These are phyloP conservation scores for Laothoe populi DNA, from an alignment of 2,888 invertebrate species.

Conservation along the genomic window DNA sequence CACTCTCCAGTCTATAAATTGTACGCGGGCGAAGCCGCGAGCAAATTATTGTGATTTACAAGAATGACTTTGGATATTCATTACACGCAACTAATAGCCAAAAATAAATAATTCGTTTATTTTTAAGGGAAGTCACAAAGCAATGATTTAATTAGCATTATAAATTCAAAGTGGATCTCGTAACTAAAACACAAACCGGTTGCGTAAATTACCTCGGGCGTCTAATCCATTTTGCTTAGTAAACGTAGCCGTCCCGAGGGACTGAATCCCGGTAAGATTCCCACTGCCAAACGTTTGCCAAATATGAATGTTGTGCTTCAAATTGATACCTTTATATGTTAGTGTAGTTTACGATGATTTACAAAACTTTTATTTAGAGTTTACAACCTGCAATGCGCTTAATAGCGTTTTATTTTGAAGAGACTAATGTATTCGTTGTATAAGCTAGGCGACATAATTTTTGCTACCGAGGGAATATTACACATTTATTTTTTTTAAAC, in stretches of 20 bases:
- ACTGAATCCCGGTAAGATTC: conserved; percentile 22
- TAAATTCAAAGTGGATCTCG: conserved; percentile 17
- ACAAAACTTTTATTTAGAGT: conserved; percentile 22
- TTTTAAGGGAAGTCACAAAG: neutral
- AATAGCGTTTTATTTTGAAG: too few species aligned
- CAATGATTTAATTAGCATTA: conserved; percentile 20
- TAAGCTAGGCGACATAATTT: neutral
- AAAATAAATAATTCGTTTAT: neutral
- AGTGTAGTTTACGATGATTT: conserved; percentile 14
- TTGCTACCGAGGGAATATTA: too few species aligned
- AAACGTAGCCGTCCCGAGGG: conserved; percentile 14
- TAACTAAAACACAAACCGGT: conserved; percentile 18
- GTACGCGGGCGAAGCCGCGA: too few species aligned
- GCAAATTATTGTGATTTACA: too few species aligned
- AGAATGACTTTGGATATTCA: too few species aligned
- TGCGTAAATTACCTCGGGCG: conserved; percentile 22
- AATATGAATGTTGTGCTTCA: conserved; percentile 23
- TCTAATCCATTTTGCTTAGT: conserved; percentile 23
- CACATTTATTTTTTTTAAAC: too few species aligned
- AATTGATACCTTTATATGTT: conserved; percentile 23
- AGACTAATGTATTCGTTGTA: neutral
- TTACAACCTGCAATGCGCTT: conserved; percentile 14
- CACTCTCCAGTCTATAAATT: too few species aligned
- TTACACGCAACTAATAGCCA: neutral
- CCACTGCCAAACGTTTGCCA: conserved; percentile 15